Conservation (phyloP, 2,113 vertebrate species). For the Piprites chloris region DNA sequence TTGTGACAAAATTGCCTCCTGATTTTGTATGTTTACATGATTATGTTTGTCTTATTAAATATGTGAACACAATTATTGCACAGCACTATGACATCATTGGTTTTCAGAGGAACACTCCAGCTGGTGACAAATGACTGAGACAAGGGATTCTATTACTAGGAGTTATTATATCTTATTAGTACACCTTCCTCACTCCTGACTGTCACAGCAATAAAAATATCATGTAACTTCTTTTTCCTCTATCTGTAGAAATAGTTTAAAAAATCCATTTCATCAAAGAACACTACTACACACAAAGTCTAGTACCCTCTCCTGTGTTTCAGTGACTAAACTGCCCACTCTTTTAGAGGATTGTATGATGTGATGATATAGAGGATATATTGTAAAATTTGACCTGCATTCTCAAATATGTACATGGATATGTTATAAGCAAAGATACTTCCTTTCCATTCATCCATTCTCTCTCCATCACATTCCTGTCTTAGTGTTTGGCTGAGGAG, state of each 20-base stretch:
- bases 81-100: not conserved
- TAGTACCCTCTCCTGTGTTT: not conserved
- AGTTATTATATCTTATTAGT: not conserved
- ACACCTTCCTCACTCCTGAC: not conserved
- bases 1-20: not conserved
- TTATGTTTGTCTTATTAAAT: not conserved
- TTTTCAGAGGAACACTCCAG: not conserved
- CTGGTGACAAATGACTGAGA: not conserved
- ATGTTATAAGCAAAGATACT: not conserved
- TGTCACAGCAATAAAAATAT: not conserved
- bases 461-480: not conserved
- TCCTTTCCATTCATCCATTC: not conserved
- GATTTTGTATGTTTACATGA: not conserved
- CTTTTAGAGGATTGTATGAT: not conserved
- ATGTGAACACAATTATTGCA: not conserved
- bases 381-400: not conserved
- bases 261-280: not conserved
- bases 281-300: not conserved
- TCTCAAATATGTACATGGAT: not conserved
- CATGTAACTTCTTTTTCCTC: not conserved
- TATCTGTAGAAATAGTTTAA: not conserved
- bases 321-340: not conserved
- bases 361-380: not conserved
- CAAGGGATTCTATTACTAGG: not conserved
- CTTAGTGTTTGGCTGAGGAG: not conserved